Base-by-base conservation (phyloP, 2,797 vertebrate genomes). In the Emys orbicularis region DNA sequence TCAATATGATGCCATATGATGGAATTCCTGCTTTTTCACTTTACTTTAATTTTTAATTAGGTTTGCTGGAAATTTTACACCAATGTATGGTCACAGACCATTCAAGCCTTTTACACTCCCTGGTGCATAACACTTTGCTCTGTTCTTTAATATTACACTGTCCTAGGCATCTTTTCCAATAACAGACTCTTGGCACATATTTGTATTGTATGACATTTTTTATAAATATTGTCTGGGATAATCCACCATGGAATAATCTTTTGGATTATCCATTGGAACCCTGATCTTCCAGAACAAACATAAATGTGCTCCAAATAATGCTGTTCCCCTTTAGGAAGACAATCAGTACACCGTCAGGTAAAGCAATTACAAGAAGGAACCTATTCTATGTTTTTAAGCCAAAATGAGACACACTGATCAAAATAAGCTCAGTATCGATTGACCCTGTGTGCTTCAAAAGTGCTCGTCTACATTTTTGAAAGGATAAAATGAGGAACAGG, bases 151-250 rank as follows among this genome's bases (percentile, higher is more conserved):
- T 90, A 95, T 90, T 93, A 80, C 27, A 15, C 19, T 65, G 76
- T 79, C 76, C 47, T 91, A 88, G 90, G 89, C 87, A 83, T 85
- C 56, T 90, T 96, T 96, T 77, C 92, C 84, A 82, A n/a, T 85
- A 90, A 89, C 5, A 0, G 56, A 53, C 79, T 92, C 82, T 93
- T 96, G 96, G 72, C 91, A 94, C 53, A 1, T 68, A 34, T 91
- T 93, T 95, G 77, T 80, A 74, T 16, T 81, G 77, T 87, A 54
- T 95, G 93, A 87, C 90, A 79, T 94, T 96, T 96, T 93, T 74
- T 79, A 79, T 85, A 92, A 95, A 61, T 83, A 85, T 92, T 96
- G 53, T 94, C 91, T 96, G 86, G 82, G 61, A 94, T 88, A 96
- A 86, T 94, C 90, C 91, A 84, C 77, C 84, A 57, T 86, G 92